A percentile compares a stretch with the other conserved stretches of the same genome.
These are phyloP conservation scores for Pseudorhiza aurosa DNA, from an alignment of 30 jellyfish, hydroid and myxozoan species.

Conservation along the genomic window DNA sequence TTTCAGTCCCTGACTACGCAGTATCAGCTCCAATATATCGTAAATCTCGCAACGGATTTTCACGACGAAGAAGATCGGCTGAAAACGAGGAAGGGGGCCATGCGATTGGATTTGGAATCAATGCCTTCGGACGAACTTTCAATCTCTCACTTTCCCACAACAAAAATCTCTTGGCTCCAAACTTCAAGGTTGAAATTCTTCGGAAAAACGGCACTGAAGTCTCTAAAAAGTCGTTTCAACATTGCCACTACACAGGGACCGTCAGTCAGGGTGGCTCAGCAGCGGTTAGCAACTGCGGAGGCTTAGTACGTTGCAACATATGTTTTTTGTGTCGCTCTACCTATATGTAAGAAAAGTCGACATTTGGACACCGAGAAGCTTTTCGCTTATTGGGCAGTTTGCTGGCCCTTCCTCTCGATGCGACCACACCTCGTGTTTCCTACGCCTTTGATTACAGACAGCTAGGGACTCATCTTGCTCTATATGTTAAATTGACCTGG, in stretches of 20 bases:
- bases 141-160: conserved; percentile 73
- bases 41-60: conserved; percentile 5
- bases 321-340: no score
- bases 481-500: no score
- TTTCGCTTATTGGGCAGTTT: no score
- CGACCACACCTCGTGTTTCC: no score
- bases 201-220: conserved; percentile 76
- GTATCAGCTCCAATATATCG: conserved; percentile 61
- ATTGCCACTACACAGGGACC: conserved; percentile 85
- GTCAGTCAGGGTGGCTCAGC: conserved; percentile 72
- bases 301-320: conserved; percentile 80
- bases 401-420: no score
- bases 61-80: conserved; percentile 54
- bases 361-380: no score
- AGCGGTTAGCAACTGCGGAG: conserved; percentile 90
- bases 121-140: conserved; percentile 81
- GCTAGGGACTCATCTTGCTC: no score
- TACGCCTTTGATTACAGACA: no score
- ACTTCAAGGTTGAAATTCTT: conserved; percentile 81
- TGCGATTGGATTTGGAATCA: conserved; percentile 72
- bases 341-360: no score
- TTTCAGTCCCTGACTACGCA: conserved; percentile 83
- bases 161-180: conserved; percentile 80
- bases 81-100: conserved; percentile 10
- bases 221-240: conserved; percentile 8